These are phyloP conservation scores for Drosophila bocqueti DNA, from an alignment of 1,140 invertebrate genomes.

Conservation along the genomic window DNA sequence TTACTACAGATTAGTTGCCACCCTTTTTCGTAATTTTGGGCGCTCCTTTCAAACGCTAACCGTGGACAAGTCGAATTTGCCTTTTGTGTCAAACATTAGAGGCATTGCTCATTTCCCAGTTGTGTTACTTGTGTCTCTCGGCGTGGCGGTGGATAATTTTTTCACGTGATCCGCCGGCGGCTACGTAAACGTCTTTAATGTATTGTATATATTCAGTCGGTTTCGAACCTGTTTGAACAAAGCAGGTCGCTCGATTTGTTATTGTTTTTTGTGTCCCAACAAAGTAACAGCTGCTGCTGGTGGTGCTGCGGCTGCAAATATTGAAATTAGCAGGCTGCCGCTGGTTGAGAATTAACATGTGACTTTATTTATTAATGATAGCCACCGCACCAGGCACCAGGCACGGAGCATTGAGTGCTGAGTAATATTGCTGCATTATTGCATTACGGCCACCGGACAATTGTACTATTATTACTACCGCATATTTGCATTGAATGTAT, in stretches of 20 bases:
- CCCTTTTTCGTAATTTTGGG: neutral
- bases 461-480: conserved; percentile 44
- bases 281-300: conserved; percentile 27
- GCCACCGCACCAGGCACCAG: conserved; percentile 28
- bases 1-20: neutral
- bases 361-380: conserved; percentile 64
- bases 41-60: neutral
- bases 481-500: conserved; percentile 49
- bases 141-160: conserved; percentile 51
- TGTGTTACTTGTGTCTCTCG: conserved; percentile 35
- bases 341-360: conserved; percentile 72
- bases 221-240: conserved; percentile 75
- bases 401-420: conserved; percentile 10
- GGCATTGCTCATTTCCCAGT: conserved; percentile 60
- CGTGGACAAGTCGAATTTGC: neutral
- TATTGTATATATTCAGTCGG: conserved; percentile 60
- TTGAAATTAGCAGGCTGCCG: conserved; percentile 69
- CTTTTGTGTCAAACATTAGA: conserved; percentile 36
- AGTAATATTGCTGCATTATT: conserved; percentile 52
- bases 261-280: conserved; percentile 31
- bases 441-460: conserved; percentile 26
- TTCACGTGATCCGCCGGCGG: conserved; percentile 68
- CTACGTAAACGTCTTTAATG: conserved; percentile 64
- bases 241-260: conserved; percentile 59
- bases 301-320: conserved; percentile 48